Percentiles rank a stretch among this genome's conserved stretches.
These are phyloP conservation scores for Brachionus asplanchnoidis DNA, from an alignment of 1,140 invertebrate genomes.

Conservation along the genomic window DNA sequence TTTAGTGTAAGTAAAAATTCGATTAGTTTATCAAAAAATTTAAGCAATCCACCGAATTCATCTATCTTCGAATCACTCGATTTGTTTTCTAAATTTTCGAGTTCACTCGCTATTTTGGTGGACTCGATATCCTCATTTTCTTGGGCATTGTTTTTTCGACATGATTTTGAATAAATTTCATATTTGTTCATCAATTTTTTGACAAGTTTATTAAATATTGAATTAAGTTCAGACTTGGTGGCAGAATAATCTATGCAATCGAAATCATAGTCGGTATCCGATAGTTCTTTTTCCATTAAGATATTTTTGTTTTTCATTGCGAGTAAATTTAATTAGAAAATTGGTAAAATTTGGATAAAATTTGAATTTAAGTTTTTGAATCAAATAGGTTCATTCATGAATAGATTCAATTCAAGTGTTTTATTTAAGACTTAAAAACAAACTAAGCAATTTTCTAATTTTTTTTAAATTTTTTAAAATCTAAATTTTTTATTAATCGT, in stretches of 20 bases:
- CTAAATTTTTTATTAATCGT: no score
- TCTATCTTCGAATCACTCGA: neutral
- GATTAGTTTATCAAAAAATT: neutral
- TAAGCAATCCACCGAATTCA: neutral
- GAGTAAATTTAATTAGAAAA: neutral
- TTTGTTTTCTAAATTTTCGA: neutral
- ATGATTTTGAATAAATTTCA: slow-evolving; percentile 9
- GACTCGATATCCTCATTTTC: neutral
- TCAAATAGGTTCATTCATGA: neutral
- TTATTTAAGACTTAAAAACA: neutral
- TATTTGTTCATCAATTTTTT: neutral
- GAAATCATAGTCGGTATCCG: neutral
- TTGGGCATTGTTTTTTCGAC: neutral
- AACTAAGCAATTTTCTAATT: neutral
- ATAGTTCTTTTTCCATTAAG: neutral
- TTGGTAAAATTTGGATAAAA: neutral
- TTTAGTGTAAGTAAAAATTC: neutral
- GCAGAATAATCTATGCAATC: neutral
- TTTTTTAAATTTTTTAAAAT: neutral
- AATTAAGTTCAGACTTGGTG: neutral
- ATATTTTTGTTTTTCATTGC: neutral
- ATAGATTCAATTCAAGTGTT: neutral
- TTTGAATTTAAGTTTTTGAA: neutral
- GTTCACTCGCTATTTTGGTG: neutral
- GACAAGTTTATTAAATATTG: neutral